Evolutionary conservation across 2,797 vertebrate species (phyloP).

Genomic region (Hydrophis major): DNA sequence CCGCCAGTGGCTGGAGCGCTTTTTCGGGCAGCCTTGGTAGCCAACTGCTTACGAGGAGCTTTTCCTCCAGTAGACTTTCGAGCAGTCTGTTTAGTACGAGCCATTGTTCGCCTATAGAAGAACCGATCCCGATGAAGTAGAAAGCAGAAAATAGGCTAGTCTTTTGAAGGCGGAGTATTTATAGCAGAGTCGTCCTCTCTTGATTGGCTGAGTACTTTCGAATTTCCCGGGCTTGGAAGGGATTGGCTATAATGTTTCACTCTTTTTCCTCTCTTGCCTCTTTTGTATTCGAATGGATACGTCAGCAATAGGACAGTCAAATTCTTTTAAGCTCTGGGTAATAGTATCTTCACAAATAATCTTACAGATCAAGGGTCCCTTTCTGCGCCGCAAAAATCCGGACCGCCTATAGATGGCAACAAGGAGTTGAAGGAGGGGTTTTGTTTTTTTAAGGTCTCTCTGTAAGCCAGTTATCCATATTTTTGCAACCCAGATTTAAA

Average conservation of each 20-base stretch:
- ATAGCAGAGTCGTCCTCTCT: not conserved
- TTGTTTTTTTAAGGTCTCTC: no score
- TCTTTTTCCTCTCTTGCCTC: not conserved
- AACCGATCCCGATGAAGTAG: not conserved
- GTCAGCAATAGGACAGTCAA: not conserved
- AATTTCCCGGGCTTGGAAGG: constrained; percentile 5
- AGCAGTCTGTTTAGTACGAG: constrained; percentile 78
- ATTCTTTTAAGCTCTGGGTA: not conserved
- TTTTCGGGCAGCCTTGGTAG: constrained; percentile 91
- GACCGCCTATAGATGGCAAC: not conserved
- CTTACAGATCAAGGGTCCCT: not conserved
- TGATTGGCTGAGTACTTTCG: not conserved
- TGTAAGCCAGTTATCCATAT: not conserved
- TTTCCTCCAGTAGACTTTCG: constrained; percentile 94
- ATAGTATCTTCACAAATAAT: not conserved
- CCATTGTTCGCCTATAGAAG: not conserved
- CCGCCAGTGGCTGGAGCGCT: constrained; percentile 60
- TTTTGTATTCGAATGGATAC: not conserved
- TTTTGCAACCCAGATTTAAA: not conserved
- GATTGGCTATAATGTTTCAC: not conserved
- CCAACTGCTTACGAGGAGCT: constrained; percentile 92
- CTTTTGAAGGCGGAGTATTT: constrained; percentile 39
- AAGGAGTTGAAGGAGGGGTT: not conserved
- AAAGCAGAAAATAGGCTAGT: not conserved
- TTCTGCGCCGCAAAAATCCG: not conserved